Conservation (phyloP, 2,888 invertebrate species). For the Metalampra italica region DNA sequence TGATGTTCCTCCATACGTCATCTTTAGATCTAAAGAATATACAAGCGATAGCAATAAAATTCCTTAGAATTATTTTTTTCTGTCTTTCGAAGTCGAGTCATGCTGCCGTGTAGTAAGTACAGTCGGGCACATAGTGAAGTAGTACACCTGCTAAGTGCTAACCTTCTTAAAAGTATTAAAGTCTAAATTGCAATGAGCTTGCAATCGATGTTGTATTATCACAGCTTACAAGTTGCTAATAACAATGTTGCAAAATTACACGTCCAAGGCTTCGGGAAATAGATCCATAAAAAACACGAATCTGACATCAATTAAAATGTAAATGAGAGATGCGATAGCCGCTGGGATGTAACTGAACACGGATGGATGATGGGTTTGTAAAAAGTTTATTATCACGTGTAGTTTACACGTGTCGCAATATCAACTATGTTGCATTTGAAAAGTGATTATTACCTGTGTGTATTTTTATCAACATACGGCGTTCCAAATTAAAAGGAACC, state of each 20-base stretch:
- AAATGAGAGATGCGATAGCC: not conserved
- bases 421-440: too few species aligned
- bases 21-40: conserved; percentile 10
- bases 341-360: not conserved
- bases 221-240: too few species aligned
- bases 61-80: conserved; percentile 17
- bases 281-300: not conserved
- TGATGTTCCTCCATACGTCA: conserved; percentile 21
- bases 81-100: conserved; percentile 11
- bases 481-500: too few species aligned
- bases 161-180: too few species aligned
- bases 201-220: too few species aligned
- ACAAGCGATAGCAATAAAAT: conserved; percentile 18
- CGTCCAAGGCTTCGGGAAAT: not conserved
- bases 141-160: not conserved
- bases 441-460: too few species aligned
- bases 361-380: not conserved
- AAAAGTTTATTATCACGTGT: not conserved
- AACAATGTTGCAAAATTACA: not conserved
- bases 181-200: not conserved
- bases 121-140: not conserved
- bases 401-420: not conserved
- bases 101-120: conserved; percentile 9
- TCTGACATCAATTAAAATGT: not conserved
- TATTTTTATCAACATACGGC: too few species aligned